Evolutionary conservation across 2,797 vertebrate species (phyloP), one percentile per base, ranked within the genome.

Genomic region (Spinus pinus): DNA sequence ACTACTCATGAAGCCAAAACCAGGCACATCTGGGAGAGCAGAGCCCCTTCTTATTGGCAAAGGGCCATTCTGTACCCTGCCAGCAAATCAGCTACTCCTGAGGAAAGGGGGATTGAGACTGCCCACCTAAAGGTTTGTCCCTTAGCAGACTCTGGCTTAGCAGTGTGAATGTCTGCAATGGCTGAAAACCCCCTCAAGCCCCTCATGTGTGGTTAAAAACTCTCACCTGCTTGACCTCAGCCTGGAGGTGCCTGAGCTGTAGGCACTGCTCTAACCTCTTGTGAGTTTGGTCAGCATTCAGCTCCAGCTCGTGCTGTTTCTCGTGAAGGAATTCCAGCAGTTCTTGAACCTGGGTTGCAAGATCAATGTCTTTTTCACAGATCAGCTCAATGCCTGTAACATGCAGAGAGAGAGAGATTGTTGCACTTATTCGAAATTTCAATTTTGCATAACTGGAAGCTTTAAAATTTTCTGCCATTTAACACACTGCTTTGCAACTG

Each of bases 321-420:
- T 99, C 99, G 4, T 99, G 99, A 75, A 99, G 99, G 94, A 99
- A 99, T 98, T 99, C 99, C 96, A 99, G 96, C 73, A 99, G 97
- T 83, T 99, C 99, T 98, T 99, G 99, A 30, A 99, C 99, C 97
- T 99, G 99, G 31, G 99, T 98, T 5, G 99, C 99, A 97, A 99
- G 96, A 97, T 99, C 99, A 88, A 99, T 98, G 97, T 99, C 99
- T 96, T 99, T 99, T 97, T 99, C 99, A 94, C 99, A 99, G 4
- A 99, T 99, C 94, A 99, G 97, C 97, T 99, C 99, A 33, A 99
- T 99, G 57, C 99, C 99, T 99, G 97, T 60, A 95, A 96, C 3
- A 30, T 5, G 7, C 25, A 91, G 44, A 94, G 42, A 67, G 35
- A 83, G 30, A 53, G 23, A 82, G 18, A 82, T 41, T 74, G 77